phyloP scores from a whole-genome alignment of 2,797 vertebrate genomes.

The Sebastes minor region DNA sequence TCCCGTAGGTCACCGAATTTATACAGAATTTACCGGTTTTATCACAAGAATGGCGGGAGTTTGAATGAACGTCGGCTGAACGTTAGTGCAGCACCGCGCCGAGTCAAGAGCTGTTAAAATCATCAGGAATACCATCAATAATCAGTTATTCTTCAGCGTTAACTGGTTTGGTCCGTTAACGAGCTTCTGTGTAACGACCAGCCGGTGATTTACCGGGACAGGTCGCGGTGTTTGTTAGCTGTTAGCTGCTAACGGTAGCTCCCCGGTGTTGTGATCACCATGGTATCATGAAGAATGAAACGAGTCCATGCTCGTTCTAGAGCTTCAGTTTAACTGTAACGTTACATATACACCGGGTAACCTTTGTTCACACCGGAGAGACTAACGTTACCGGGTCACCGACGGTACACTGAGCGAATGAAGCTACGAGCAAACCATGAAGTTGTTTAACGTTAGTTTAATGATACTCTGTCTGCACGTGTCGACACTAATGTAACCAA shows the following conservation, averaged over 20 bases:
- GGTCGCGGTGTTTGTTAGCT: neutral
- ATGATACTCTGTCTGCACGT: neutral
- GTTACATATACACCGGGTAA: neutral
- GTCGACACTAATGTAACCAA: neutral
- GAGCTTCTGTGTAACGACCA: neutral
- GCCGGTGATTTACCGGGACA: too few species aligned
- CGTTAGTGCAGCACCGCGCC: neutral
- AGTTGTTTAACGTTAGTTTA: neutral
- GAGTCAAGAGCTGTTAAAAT: accelerated
- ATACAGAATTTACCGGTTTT: neutral
- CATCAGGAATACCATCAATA: accelerated
- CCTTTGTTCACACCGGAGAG: neutral
- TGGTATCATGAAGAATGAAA: neutral
- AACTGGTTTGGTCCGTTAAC: neutral
- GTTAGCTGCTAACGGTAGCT: neutral
- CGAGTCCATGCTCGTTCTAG: accelerated
- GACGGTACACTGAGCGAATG: neutral
- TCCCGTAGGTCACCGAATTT: accelerated
- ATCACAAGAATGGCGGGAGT: neutral
- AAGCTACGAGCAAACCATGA: neutral
- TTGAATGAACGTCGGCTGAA: conserved; percentile 24
- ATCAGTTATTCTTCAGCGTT: accelerated
- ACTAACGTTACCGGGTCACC: neutral
- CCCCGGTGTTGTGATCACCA: neutral
- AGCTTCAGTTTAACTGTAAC: neutral